Conservation (phyloP, 2,113 vertebrate species). For the Procavia capensis region DNA sequence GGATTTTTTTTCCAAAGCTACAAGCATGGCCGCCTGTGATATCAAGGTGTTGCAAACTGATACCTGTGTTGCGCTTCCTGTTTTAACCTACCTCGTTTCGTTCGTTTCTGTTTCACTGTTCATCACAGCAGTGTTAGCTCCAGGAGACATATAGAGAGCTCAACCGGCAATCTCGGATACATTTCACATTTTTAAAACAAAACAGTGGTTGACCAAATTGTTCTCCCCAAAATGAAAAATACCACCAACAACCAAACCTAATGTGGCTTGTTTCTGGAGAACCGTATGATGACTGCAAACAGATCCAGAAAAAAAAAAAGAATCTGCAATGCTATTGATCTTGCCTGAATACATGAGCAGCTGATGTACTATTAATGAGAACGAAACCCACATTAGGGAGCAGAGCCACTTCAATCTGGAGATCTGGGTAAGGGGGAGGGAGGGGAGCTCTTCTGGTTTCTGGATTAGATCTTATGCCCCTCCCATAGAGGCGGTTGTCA, state of each 20-base stretch:
- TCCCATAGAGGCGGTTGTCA: not conserved
- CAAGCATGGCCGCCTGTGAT: constrained; percentile 91
- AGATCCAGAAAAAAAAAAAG: not conserved
- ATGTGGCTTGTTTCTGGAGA: constrained; percentile 61
- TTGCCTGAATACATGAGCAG: constrained; percentile 75
- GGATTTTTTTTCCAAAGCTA: constrained; percentile 88
- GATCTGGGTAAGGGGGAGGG: not conserved
- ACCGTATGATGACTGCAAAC: constrained; percentile 24
- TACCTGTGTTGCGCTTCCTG: constrained; percentile 90
- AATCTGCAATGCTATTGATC: constrained; percentile 30
- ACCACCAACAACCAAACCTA: constrained; percentile 12
- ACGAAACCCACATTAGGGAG: constrained; percentile 67
- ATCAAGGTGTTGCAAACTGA: constrained; percentile 88
- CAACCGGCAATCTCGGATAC: constrained; percentile 86
- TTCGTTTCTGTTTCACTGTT: constrained; percentile 86
- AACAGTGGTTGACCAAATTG: constrained; percentile 85
- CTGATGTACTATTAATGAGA: constrained; percentile 80
- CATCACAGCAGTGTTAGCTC: constrained; percentile 88
- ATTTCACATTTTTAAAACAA: constrained; percentile 83
- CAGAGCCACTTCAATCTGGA: constrained; percentile 11
- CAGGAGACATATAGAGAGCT: constrained; percentile 90
- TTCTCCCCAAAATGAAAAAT: constrained; percentile 70
- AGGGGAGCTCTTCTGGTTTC: not conserved
- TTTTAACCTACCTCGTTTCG: constrained; percentile 94
- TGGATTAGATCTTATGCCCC: not conserved